Percentiles rank a stretch among this genome's conserved stretches.
Conservation (phyloP, 2,113 vertebrate genomes). For the Microtus richardsoni region DNA sequence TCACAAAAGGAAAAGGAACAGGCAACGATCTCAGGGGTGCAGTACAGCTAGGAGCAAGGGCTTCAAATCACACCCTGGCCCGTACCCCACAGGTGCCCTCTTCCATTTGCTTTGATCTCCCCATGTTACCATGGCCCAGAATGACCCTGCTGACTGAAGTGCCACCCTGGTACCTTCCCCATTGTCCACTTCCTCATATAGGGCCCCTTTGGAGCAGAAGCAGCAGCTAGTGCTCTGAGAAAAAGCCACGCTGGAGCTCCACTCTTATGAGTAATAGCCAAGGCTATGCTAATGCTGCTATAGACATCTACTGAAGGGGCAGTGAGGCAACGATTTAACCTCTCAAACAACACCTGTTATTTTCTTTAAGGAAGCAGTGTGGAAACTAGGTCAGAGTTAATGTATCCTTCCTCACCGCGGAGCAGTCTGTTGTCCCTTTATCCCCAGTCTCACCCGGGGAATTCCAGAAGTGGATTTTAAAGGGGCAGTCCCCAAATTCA, state of each 20-base stretch:
- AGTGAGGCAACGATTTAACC: neutral
- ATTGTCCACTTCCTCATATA: neutral
- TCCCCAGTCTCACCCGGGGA: constrained; percentile 59
- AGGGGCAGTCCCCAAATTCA: constrained; percentile 73
- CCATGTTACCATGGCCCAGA: neutral
- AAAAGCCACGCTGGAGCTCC: neutral
- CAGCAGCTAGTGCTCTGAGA: neutral
- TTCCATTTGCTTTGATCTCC: constrained; percentile 13
- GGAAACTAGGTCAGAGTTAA: constrained; percentile 73
- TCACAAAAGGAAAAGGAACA: constrained; percentile 29
- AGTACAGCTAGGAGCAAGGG: neutral
- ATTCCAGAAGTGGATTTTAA: constrained; percentile 80
- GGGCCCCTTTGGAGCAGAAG: neutral
- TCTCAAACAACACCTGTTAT: constrained; percentile 49
- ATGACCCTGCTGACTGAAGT: constrained; percentile 31
- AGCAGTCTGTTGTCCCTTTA: constrained; percentile 73
- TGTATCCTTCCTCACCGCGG: constrained; percentile 60
- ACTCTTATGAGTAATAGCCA: neutral
- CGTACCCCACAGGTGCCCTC: neutral
- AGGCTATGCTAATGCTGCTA: constrained; percentile 54
- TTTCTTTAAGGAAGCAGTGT: constrained; percentile 22
- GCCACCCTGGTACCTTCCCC: neutral
- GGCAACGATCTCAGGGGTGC: neutral
- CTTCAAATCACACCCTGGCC: neutral
- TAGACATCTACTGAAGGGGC: neutral